These are phyloP conservation scores for Ennomos quercinarius DNA, from an alignment of 2,888 invertebrate genomes.

Conservation along the genomic window DNA sequence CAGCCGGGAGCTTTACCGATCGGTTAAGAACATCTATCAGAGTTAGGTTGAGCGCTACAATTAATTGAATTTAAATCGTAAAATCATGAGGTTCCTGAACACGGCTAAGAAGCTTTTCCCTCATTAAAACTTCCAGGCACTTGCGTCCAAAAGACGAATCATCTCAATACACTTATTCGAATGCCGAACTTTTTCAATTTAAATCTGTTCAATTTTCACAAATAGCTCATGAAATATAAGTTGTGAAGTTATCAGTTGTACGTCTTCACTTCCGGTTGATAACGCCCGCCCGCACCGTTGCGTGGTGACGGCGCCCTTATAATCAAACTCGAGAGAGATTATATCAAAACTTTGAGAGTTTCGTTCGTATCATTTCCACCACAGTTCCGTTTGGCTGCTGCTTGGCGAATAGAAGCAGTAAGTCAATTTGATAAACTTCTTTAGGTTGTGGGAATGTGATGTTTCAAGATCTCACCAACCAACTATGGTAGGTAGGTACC, in stretches of 20 bases:
- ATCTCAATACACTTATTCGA: neutral
- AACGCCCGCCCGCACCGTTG: slow-evolving; percentile 5
- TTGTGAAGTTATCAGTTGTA: slow-evolving; percentile 1
- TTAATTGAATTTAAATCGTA: no score
- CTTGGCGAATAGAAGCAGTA: slow-evolving; percentile 1
- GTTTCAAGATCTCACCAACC: no score
- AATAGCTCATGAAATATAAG: slow-evolving; percentile 18
- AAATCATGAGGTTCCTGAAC: no score
- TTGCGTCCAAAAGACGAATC: no score
- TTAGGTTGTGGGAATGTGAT: no score
- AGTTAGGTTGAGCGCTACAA: no score
- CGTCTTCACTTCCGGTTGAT: slow-evolving; percentile 14
- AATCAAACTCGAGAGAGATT: slow-evolving; percentile 40
- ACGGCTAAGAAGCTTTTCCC: no score
- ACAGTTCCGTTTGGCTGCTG: slow-evolving; percentile 8
- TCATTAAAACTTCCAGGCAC: no score
- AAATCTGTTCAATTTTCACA: neutral
- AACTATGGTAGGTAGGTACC: no score
- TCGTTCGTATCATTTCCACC: slow-evolving; percentile 36
- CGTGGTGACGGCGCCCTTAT: slow-evolving; percentile 30
- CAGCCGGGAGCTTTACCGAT: no score
- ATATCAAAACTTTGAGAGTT: slow-evolving; percentile 40
- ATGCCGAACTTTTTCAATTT: slow-evolving; percentile 13
- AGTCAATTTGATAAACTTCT: neutral
- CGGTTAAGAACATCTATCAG: no score